These are phyloP conservation scores for Acrocyrtus sp. DNA, from an alignment of 2,888 invertebrate genomes.

Conservation along the genomic window DNA sequence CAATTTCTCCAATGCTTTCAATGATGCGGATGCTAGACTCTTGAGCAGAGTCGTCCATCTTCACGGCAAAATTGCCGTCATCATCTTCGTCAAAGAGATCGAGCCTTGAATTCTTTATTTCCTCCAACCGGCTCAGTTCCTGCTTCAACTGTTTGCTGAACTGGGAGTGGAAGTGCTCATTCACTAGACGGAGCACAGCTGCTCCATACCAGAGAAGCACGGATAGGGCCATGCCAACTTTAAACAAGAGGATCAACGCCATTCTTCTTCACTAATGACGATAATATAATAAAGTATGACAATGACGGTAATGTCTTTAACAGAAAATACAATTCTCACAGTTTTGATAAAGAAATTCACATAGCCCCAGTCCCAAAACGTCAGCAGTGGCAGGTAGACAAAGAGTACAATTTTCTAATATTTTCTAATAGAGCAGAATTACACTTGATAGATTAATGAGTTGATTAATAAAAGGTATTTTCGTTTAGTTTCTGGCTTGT, in stretches of 20 bases:
- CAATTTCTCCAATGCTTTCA: background rate
- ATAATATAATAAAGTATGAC: too few species aligned
- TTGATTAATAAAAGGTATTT: slow-evolving; percentile 6
- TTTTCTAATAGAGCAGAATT: slow-evolving; percentile 2
- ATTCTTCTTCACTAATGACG: too few species aligned
- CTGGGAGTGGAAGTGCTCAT: slow-evolving; percentile 78
- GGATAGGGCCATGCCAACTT: slow-evolving; percentile 66
- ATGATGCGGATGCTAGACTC: too few species aligned
- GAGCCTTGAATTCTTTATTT: slow-evolving; percentile 29
- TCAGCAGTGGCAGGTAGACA: background rate
- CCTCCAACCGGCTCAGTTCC: slow-evolving; percentile 31
- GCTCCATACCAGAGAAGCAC: slow-evolving; percentile 79
- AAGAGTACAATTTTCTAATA: slow-evolving; percentile 2
- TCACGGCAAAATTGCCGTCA: slow-evolving; percentile 8
- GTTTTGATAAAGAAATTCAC: background rate
- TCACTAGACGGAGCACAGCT: slow-evolving; percentile 78
- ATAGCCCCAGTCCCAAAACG: too few species aligned
- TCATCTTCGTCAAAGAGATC: slow-evolving; percentile 20
- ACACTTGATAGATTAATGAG: slow-evolving; percentile 34
- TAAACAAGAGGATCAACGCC: slow-evolving; percentile 48
- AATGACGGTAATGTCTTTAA: too few species aligned
- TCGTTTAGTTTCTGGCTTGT: background rate
- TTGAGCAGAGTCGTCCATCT: slow-evolving; percentile 25
- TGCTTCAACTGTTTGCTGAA: slow-evolving; percentile 70
- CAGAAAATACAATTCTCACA: too few species aligned